phyloP scores from a whole-genome alignment of 1,140 invertebrate genomes.

The Eupristina koningsbergeri region DNA sequence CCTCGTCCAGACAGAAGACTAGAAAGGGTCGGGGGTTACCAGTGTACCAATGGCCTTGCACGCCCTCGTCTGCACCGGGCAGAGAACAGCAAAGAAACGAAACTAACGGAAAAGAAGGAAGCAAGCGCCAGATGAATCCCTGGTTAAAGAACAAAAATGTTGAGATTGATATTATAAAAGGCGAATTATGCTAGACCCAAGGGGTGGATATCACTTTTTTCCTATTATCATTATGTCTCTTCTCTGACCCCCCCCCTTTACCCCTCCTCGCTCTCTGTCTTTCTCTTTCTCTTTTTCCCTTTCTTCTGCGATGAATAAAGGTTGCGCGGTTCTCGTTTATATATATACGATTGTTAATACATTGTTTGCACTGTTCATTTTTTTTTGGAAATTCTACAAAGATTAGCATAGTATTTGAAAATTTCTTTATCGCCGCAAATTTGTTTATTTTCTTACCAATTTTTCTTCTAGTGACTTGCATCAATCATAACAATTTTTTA shows the following conservation, averaged over 20 bases:
- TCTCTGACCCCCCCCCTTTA: too few relatives aligned
- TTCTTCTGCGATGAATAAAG: neutral
- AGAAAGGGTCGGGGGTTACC: constrained; percentile 25
- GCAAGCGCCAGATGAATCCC: constrained; percentile 51
- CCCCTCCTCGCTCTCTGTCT: too few relatives aligned
- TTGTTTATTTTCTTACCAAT: too few relatives aligned
- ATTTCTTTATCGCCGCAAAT: too few relatives aligned
- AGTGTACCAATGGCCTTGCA: constrained; percentile 17
- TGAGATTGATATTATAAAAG: constrained; percentile 73
- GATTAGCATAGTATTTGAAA: too few relatives aligned
- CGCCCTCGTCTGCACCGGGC: constrained; percentile 46
- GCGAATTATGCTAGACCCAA: constrained; percentile 66
- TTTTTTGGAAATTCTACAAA: too few relatives aligned
- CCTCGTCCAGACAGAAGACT: constrained; percentile 66
- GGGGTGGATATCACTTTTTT: too few relatives aligned
- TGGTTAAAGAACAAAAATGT: constrained; percentile 66
- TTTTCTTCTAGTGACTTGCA: too few relatives aligned
- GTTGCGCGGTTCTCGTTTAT: neutral
- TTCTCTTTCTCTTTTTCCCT: neutral
- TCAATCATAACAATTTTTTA: too few relatives aligned
- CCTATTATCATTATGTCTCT: too few relatives aligned
- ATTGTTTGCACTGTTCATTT: too few relatives aligned
- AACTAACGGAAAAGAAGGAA: constrained; percentile 54
- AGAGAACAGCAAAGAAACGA: constrained; percentile 50
- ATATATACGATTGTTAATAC: too few relatives aligned